These are phyloP conservation scores for Paguma larvata DNA, from an alignment of 2,797 vertebrate genomes.

Conservation along the genomic window DNA sequence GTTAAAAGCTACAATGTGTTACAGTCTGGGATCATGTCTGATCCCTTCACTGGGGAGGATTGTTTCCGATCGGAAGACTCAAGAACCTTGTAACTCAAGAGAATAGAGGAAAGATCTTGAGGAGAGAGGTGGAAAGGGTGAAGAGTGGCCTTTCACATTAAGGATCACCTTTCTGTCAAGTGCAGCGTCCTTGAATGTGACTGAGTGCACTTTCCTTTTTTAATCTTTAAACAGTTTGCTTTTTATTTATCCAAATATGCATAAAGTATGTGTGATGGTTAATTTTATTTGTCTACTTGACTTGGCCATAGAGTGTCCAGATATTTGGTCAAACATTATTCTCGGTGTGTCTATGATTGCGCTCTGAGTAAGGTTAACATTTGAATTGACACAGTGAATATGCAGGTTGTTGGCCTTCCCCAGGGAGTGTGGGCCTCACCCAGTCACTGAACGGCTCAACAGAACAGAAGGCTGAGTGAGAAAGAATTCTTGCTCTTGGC, in stretches of 20 bases:
- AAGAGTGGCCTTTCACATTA: neutral
- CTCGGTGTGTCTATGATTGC: neutral
- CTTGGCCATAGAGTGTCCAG: neutral
- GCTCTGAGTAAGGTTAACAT: neutral
- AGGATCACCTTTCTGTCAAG: neutral
- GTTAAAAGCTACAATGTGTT: constrained; percentile 72
- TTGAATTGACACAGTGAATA: neutral
- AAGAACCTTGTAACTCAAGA: neutral
- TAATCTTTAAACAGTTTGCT: neutral
- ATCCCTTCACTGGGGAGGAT: constrained; percentile 47
- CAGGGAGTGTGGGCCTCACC: neutral
- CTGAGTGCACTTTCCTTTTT: neutral
- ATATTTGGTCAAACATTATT: neutral
- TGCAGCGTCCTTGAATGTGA: neutral
- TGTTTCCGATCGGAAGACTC: neutral
- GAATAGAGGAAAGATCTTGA: neutral
- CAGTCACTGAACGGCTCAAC: neutral
- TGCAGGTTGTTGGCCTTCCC: neutral
- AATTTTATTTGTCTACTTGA: neutral
- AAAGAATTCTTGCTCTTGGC: neutral
- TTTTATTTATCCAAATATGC: neutral
- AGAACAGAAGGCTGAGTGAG: neutral
- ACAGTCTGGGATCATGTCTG: constrained; percentile 70
- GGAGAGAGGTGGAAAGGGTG: neutral
- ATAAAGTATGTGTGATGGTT: neutral